Percentiles rank a stretch among this genome's conserved stretches.
Conservation (phyloP, 64 coral and sea anemone genomes). For the Porites lutea region DNA sequence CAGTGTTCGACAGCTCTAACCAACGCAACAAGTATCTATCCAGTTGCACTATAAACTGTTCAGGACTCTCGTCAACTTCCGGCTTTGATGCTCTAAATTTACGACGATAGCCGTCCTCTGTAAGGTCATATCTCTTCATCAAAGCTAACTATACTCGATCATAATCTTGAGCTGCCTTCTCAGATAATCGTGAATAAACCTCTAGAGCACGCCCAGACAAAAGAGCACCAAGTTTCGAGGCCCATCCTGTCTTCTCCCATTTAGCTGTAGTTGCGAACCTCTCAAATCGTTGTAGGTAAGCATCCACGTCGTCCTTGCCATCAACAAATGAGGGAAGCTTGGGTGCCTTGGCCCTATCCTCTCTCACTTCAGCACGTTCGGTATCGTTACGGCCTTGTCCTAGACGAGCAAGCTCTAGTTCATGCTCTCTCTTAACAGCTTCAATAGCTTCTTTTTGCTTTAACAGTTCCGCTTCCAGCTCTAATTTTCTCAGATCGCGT, state of each 20-base stretch:
- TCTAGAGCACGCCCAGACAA: slow-evolving; percentile 38
- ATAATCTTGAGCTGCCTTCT: no score
- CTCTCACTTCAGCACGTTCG: not conserved
- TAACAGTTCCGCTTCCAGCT: no score
- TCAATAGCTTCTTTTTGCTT: no score
- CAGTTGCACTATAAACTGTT: slow-evolving; percentile 68
- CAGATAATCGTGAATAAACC: no score
- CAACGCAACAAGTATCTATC: slow-evolving; percentile 10
- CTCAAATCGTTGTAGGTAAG: not conserved
- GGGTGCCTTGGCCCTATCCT: not conserved
- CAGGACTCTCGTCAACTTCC: no score
- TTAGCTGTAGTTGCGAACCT: not conserved
- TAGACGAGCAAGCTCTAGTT: no score
- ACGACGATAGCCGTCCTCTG: no score
- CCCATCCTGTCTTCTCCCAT: slow-evolving; percentile 22
- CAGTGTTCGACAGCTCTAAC: slow-evolving; percentile 51
- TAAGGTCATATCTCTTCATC: no score
- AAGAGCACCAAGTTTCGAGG: slow-evolving; percentile 19
- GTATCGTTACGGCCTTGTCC: not conserved
- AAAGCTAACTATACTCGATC: no score
- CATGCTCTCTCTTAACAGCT: no score
- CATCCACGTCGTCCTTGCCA: not conserved
- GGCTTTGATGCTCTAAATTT: no score
- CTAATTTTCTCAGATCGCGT: no score
- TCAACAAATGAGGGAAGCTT: not conserved